Conservation (phyloP, 2,113 vertebrate species). For the Mustela lutreola region DNA sequence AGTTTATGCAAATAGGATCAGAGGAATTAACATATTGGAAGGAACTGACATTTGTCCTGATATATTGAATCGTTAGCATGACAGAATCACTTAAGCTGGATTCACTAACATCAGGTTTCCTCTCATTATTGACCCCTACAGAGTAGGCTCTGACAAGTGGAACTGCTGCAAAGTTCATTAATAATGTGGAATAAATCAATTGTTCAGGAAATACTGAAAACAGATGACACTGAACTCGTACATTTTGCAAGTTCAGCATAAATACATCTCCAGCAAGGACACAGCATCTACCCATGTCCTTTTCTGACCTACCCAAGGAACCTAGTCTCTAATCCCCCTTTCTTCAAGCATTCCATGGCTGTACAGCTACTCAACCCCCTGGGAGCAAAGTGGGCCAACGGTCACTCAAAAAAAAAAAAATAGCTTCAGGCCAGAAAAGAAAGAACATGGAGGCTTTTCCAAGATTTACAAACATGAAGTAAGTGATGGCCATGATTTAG, state of each 20-base stretch:
- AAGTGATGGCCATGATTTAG: background rate
- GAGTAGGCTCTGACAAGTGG: conserved; percentile 95
- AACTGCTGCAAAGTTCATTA: conserved; percentile 99
- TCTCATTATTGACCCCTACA: conserved; percentile 96
- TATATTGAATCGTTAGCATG: conserved; percentile 96
- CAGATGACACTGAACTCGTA: conserved; percentile 86
- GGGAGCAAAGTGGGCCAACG: background rate
- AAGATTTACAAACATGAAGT: conserved; percentile 35
- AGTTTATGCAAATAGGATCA: conserved; percentile 94
- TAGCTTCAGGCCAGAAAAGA: background rate
- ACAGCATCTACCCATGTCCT: conserved; percentile 78
- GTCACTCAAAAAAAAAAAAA: conserved; percentile 26
- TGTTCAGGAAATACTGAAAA: conserved; percentile 92
- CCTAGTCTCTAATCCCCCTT: background rate
- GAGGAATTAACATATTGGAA: conserved; percentile 97
- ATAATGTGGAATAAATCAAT: conserved; percentile 99
- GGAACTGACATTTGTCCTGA: conserved; percentile 96
- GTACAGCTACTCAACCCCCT: background rate
- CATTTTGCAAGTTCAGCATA: conserved; percentile 90
- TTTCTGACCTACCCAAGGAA: conserved; percentile 77
- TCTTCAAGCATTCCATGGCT: background rate
- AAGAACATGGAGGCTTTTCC: background rate
- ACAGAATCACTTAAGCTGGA: conserved; percentile 98
- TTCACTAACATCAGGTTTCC: conserved; percentile 97
- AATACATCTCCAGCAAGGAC: conserved; percentile 87